Base-by-base conservation (phyloP, 2,888 invertebrate species). In the Charanyca ferruginea region DNA sequence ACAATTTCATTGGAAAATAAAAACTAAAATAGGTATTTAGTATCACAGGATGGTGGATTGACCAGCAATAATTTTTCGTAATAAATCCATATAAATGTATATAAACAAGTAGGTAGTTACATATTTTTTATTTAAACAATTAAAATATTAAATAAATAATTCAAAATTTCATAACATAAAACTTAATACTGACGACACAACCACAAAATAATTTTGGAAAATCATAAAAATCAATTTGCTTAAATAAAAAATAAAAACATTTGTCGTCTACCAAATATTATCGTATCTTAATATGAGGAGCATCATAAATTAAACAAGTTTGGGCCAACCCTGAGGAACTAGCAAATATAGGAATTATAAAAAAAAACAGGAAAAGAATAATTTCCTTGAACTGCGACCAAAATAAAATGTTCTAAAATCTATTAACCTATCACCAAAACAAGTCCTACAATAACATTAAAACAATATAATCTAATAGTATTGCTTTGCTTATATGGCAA, bases 101-200 rank as follows among this genome's bases (percentile, higher is more conserved):
- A 38, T 38, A 38, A 4, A 38, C 16, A 4, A 16, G 16, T 16
- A 28, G 7, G n/a, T n/a, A 28, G 4, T 7, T 28, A 28, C 28
- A 38, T 38, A 38, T 48, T 42, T 55, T 42, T 18, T 8, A 41
- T n/a, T 23, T 16, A 20, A 53, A 23, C 22, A 69, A 58, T 41
- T 35, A 53, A 51, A 51, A 58, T 25, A 51, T 16, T 25, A 35
- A 55, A 38, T 45, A 35, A 3, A 60, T 48, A 49, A 9, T 42
- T 11, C 22, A 49, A 58, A 35, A 3, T 28, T 63, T 41, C 7
- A 44, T 35, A 64, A 64, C 57, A 52, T 35, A 51, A 20, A 61
- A 54, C 60, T 66, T 64, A 77, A 77, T 73, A 77, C 73, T 73
- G 78, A 66, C 69, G 77, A 63, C 68, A 67, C 64, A 73, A 77